Conservation (phyloP, 1,140 invertebrate species). For the Hyphantria cunea region DNA sequence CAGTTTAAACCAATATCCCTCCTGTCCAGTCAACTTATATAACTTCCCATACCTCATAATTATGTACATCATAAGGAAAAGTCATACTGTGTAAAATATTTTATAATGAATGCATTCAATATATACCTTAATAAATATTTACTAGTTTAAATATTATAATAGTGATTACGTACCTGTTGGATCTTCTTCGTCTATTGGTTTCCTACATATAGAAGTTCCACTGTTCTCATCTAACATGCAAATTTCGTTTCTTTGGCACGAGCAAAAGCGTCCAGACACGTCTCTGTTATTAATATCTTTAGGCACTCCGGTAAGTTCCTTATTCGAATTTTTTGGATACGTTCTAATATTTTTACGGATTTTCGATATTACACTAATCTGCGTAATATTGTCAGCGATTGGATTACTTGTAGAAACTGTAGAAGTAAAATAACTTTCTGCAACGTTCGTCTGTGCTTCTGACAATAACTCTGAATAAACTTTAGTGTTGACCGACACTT, state of each 20-base stretch:
- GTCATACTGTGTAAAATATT: no score
- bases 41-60: no score
- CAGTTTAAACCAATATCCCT: no score
- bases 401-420: slow-evolving; percentile 33
- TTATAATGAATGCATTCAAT: no score
- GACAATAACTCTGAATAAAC: slow-evolving; percentile 29
- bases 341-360: slow-evolving; percentile 73
- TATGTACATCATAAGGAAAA: no score
- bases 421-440: slow-evolving; percentile 10
- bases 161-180: slow-evolving; percentile 81
- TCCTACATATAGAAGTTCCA: slow-evolving; percentile 84
- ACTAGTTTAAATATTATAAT: no score
- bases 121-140: no score
- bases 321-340: slow-evolving; percentile 59
- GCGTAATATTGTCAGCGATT: slow-evolving; percentile 43
- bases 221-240: slow-evolving; percentile 85
- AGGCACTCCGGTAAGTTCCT: slow-evolving; percentile 44
- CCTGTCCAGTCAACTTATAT: no score
- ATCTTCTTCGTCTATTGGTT: slow-evolving; percentile 83
- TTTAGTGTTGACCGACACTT: slow-evolving; percentile 54
- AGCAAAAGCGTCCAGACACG: slow-evolving; percentile 67
- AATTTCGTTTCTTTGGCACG: slow-evolving; percentile 82
- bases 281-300: slow-evolving; percentile 65
- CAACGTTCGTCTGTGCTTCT: slow-evolving; percentile 7
- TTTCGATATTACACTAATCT: slow-evolving; percentile 58